Conservation (phyloP, 2,888 invertebrate genomes). For the Drosophila monieri region DNA sequence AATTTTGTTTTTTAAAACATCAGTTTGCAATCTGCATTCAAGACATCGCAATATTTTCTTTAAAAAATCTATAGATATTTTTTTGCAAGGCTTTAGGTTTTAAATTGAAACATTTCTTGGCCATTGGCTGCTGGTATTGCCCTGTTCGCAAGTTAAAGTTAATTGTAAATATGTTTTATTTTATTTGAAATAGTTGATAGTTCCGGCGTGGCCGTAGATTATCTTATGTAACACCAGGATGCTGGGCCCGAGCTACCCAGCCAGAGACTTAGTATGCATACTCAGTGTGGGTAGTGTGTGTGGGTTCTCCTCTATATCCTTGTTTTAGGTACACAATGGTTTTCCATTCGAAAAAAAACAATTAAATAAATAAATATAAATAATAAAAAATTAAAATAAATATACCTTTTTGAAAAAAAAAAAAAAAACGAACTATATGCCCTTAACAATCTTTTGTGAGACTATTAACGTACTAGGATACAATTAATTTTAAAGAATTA, state of each 20-base stretch:
- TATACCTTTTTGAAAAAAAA: constrained; percentile 7
- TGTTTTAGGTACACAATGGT: constrained; percentile 33
- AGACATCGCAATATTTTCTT: constrained; percentile 17
- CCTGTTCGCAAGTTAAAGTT: constrained; percentile 51
- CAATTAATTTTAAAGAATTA: constrained; percentile 45
- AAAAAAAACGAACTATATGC: constrained; percentile 42
- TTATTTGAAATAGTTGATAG: constrained; percentile 49
- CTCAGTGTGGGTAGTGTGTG: constrained; percentile 60
- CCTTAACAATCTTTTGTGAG: constrained; percentile 76
- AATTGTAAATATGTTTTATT: constrained; percentile 69
- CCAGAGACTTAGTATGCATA: constrained; percentile 52
- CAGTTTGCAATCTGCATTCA: not conserved
- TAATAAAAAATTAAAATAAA: constrained; percentile 15
- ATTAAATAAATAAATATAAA: constrained; percentile 9
- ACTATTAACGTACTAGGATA: constrained; percentile 69
- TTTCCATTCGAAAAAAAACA: constrained; percentile 36
- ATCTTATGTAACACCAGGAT: constrained; percentile 34
- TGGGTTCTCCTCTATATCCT: constrained; percentile 22
- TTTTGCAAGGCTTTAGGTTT: constrained; percentile 17
- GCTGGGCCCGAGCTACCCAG: constrained; percentile 43
- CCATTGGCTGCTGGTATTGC: constrained; percentile 35
- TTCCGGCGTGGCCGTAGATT: constrained; percentile 72
- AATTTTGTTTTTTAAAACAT: not conserved
- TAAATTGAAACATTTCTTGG: constrained; percentile 13
- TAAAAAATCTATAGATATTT: not conserved